Base-by-base conservation (phyloP, 2,797 vertebrate genomes). In the Geotrypetes seraphini region DNA sequence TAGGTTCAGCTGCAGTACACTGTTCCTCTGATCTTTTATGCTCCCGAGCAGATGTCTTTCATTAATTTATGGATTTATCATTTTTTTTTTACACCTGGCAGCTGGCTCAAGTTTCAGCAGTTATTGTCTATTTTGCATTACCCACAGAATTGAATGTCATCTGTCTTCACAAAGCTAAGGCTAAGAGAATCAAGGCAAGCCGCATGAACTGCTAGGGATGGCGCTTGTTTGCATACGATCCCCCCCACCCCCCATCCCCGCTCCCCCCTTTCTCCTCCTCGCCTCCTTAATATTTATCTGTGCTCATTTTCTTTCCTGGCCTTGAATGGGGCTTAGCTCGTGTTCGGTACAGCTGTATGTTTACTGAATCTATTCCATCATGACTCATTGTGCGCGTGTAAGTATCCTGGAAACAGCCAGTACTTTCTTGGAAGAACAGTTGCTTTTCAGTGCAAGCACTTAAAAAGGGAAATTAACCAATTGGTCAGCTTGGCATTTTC, bases 51-150 rank as follows among this genome's bases (percentile, higher is more conserved):
- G 90, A 93, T 93, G 91, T 90, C 84, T 74, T 81, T 90, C 84
- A 91, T 96, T 87, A 87, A 87, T 93, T 91, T 91, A 86, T 90
- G 83, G 86, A 89, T 93, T 92, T 91, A 89, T 90, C 83, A 82
- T 73, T 73, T 74, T 78, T 74, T 78, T 83, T 86, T 87, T 87
- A 90, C 85, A 93, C 89, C 87, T 94, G 87, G 87, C 85, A 86
- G 84, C 81, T 85, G 84, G 88, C 85, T 96, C 89, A 87, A 81
- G 83, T 92, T 94, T 92, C 88, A 87, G 75, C 81, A 87, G 83
- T 88, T 89, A 85, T 86, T 85, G 83, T 85, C 83, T 90, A 80
- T 70, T 78, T 83, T 83, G 81, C 80, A 74, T 86, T 76, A 78
- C 78, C 84, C 79, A 81, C 78, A 78, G 75, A 85, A 86, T 73